Evolutionary conservation across 2,888 invertebrate genomes (phyloP).

Genomic region (Erebia aethiops): DNA sequence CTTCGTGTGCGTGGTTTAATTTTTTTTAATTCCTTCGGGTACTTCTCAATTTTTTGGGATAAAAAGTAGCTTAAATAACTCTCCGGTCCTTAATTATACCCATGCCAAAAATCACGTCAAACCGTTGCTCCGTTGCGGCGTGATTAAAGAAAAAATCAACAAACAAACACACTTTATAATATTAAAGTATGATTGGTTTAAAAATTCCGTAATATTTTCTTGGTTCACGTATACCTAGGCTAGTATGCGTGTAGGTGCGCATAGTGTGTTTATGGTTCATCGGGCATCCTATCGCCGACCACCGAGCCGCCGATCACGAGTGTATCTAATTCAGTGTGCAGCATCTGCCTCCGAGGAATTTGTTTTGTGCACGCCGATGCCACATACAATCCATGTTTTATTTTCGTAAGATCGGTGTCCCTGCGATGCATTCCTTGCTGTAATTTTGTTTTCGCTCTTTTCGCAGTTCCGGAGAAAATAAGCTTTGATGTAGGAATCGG

Average conservation of each 20-base stretch:
- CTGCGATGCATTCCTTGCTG: constrained; percentile 63
- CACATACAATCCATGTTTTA: constrained; percentile 71
- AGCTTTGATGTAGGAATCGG: constrained; percentile 57
- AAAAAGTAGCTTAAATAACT: no score
- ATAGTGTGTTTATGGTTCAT: constrained; percentile 62
- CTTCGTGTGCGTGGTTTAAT: no score
- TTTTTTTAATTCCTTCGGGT: no score
- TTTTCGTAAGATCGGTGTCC: constrained; percentile 71
- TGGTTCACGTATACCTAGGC: constrained; percentile 20
- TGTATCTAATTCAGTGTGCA: constrained; percentile 78
- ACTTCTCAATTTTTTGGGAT: no score
- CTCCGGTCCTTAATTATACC: no score
- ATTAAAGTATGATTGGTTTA: background rate
- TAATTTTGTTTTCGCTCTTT: constrained; percentile 67
- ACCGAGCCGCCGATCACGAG: constrained; percentile 69
- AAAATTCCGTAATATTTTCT: background rate
- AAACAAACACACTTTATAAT: no score
- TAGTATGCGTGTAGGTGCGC: constrained; percentile 40
- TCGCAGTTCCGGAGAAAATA: constrained; percentile 50
- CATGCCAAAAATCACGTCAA: no score
- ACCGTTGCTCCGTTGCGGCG: no score
- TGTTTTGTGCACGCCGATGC: constrained; percentile 73
- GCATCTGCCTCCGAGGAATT: constrained; percentile 76
- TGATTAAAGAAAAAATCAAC: no score
- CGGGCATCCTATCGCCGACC: constrained; percentile 51